Evolutionary conservation across 2,888 invertebrate genomes (phyloP).

Genomic region (Scaptomyza reducta): DNA sequence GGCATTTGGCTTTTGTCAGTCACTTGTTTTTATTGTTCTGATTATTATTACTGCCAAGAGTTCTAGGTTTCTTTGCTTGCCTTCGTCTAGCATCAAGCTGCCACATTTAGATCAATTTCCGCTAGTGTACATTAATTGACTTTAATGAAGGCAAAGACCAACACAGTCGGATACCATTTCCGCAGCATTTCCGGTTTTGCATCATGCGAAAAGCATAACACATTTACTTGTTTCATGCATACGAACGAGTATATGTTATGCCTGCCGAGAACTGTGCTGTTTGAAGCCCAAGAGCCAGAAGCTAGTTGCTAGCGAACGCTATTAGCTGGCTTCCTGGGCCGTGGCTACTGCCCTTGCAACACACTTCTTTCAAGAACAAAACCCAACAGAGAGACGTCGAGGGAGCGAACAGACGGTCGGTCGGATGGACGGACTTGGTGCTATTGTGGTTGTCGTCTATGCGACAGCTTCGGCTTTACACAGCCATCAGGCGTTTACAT

Average conservation of each 20-base stretch:
- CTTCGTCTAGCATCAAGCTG: slow-evolving; percentile 4
- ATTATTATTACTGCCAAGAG: slow-evolving; percentile 21
- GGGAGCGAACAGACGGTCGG: not conserved
- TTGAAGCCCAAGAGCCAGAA: slow-evolving; percentile 11
- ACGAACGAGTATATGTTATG: slow-evolving; percentile 15
- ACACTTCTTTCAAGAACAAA: no score
- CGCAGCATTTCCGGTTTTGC: slow-evolving; percentile 54
- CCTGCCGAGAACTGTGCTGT: slow-evolving; percentile 16
- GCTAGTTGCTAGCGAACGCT: slow-evolving; percentile 21
- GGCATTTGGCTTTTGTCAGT: slow-evolving; percentile 24
- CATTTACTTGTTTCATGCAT: slow-evolving; percentile 6
- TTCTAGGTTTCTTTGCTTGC: not conserved
- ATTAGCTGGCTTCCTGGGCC: slow-evolving; percentile 51
- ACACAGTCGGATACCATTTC: slow-evolving; percentile 6
- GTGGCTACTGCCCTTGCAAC: slow-evolving; percentile 36
- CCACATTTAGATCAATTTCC: slow-evolving; percentile 48
- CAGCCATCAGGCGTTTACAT: slow-evolving; percentile 48
- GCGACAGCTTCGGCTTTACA: slow-evolving; percentile 45
- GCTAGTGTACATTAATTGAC: slow-evolving; percentile 68
- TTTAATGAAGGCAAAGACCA: slow-evolving; percentile 29
- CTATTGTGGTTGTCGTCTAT: slow-evolving; percentile 34
- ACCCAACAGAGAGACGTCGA: not conserved
- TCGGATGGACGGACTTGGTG: not conserved
- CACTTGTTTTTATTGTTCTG: slow-evolving; percentile 39
- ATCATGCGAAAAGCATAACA: slow-evolving; percentile 1